A percentile compares a stretch with the other conserved stretches of the same genome.
phyloP scores from a whole-genome alignment of 1,140 invertebrate genomes.

The Orchestia grillus region DNA sequence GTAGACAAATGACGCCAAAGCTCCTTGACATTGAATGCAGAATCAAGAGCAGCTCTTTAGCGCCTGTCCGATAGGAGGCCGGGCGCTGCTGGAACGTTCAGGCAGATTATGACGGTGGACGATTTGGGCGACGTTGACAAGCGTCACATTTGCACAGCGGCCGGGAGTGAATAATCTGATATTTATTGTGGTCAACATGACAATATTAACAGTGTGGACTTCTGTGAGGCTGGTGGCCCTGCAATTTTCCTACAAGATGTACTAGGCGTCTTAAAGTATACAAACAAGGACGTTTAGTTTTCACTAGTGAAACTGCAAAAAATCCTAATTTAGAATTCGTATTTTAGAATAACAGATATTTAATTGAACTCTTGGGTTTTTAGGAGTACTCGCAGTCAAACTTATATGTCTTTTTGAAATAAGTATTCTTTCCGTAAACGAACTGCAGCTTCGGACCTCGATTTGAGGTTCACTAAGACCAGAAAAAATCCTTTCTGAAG shows the following conservation, averaged over 20 bases:
- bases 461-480: too few species aligned
- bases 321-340: background rate
- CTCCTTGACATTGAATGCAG: constrained; percentile 36
- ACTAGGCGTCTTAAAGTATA: background rate
- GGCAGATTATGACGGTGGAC: background rate
- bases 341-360: too few species aligned
- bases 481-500: too few species aligned
- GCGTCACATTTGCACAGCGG: background rate
- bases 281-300: too few species aligned
- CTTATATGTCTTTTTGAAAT: too few species aligned
- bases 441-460: too few species aligned
- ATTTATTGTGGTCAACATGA: background rate
- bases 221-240: background rate
- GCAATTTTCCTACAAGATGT: background rate
- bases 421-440: too few species aligned
- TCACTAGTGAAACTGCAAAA: background rate
- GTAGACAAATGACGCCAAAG: constrained; percentile 50
- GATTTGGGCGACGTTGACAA: background rate
- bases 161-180: background rate
- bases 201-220: background rate
- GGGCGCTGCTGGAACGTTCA: background rate
- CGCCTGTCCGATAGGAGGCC: background rate
- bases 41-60: constrained; percentile 42
- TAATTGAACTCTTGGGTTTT: too few species aligned
- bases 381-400: too few species aligned